A percentile compares a stretch with the other conserved stretches of the same genome.
phyloP scores from a whole-genome alignment of 2,113 vertebrate species.

The Hippocampus mohnikei region DNA sequence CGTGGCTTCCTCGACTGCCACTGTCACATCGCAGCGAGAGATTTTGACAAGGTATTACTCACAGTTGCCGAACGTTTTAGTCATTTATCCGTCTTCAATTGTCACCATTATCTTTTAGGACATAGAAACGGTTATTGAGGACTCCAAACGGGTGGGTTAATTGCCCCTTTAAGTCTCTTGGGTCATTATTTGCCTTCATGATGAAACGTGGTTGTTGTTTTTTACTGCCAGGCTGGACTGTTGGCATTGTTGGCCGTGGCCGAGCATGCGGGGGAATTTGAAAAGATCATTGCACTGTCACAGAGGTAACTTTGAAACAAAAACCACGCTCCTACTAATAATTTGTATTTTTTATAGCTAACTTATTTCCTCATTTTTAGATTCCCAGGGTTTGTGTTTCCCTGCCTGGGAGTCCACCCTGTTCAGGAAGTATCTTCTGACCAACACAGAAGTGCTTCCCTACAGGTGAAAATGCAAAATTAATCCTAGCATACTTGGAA shows the following conservation, averaged over 20 bases:
- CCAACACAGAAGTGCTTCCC: constrained; percentile 76
- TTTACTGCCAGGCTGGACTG: constrained; percentile 73
- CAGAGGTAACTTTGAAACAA: constrained; percentile 68
- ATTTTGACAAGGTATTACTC: constrained; percentile 64
- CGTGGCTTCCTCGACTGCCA: constrained; percentile 69
- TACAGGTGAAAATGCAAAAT: constrained; percentile 72
- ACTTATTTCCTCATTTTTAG: constrained; percentile 50
- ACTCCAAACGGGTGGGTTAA: constrained; percentile 75
- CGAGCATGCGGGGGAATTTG: constrained; percentile 86
- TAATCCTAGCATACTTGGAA: too few species aligned
- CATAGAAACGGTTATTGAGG: constrained; percentile 78
- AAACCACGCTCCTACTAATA: neutral
- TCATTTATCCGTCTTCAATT: neutral
- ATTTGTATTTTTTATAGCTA: neutral
- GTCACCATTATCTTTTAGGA: constrained; percentile 69
- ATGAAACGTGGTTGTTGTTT: neutral
- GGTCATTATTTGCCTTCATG: neutral
- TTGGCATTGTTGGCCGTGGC: constrained; percentile 84
- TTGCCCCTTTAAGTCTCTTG: neutral
- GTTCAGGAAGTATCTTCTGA: constrained; percentile 76
- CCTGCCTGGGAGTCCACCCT: constrained; percentile 90
- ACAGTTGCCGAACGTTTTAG: neutral
- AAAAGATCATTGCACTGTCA: constrained; percentile 84
- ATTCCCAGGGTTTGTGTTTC: constrained; percentile 80
- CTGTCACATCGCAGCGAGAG: constrained; percentile 73